Conservation (phyloP, 2,797 vertebrate genomes). For the Coregonus sp. region DNA sequence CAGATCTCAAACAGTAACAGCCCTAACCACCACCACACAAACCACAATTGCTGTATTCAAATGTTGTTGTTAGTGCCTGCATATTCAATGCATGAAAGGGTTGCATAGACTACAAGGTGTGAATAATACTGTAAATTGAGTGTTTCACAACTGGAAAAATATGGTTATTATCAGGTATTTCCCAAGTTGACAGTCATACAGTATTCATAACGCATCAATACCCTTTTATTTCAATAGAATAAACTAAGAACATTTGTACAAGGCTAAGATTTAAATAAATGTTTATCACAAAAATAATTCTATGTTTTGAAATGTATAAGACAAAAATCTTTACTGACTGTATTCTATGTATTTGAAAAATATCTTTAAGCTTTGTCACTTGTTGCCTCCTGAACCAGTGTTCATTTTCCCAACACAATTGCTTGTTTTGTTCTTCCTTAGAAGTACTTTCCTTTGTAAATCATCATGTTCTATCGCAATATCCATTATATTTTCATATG, state of each 20-base stretch:
- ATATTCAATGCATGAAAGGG: conserved; percentile 25
- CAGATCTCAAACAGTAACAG: background rate
- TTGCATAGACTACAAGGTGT: conserved; percentile 24
- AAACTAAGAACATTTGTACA: conserved; percentile 17
- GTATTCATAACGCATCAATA: conserved; percentile 6
- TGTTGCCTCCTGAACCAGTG: conserved; percentile 55
- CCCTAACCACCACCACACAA: background rate
- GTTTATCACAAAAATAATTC: conserved; percentile 26
- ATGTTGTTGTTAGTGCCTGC: conserved; percentile 68
- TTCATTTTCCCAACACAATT: conserved; percentile 45
- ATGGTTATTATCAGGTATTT: conserved; percentile 53
- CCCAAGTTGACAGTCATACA: conserved; percentile 26
- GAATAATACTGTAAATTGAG: conserved; percentile 44
- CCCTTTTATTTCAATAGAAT: conserved; percentile 27
- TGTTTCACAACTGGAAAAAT: conserved; percentile 55
- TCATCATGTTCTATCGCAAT: conserved; percentile 39
- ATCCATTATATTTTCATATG: conserved; percentile 69
- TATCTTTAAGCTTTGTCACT: conserved; percentile 60
- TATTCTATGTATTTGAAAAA: conserved; percentile 61
- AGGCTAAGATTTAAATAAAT: conserved; percentile 40
- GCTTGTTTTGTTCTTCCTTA: conserved; percentile 44
- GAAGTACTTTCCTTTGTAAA: conserved; percentile 45
- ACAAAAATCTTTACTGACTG: conserved; percentile 24
- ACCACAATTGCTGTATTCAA: conserved; percentile 18
- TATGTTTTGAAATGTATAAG: conserved; percentile 13